phyloP scores from a whole-genome alignment of 1,140 invertebrate genomes.

The Temnothorax nylanderi region DNA sequence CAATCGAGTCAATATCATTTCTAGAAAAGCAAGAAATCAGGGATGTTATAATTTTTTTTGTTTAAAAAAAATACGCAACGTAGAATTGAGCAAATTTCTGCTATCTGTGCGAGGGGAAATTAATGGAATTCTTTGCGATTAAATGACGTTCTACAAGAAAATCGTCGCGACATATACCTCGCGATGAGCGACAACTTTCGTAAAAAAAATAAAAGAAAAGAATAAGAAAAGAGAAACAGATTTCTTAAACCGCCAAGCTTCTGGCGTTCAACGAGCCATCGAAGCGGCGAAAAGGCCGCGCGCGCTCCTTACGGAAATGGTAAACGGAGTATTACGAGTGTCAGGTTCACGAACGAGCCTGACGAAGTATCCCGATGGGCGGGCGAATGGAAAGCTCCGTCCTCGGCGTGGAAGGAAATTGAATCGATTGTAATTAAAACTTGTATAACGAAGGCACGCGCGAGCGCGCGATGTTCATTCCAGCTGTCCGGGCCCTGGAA shows the following conservation, averaged over 20 bases:
- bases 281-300: conserved; percentile 21
- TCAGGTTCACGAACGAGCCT: conserved; percentile 63
- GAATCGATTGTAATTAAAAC: conserved; percentile 73
- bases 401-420: conserved; percentile 60
- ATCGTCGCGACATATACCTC: background rate
- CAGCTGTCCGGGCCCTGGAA: conserved; percentile 19
- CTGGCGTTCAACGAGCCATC: conserved; percentile 11
- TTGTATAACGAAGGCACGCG: conserved; percentile 67
- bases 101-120: background rate
- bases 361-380: conserved; percentile 46
- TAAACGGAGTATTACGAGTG: conserved; percentile 55
- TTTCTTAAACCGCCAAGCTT: conserved; percentile 6
- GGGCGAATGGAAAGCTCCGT: conserved; percentile 38
- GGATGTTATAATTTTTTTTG: background rate
- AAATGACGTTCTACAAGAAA: background rate
- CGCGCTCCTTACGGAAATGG: background rate
- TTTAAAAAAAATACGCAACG: background rate
- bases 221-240: background rate
- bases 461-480: conserved; percentile 50
- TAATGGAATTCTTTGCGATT: conserved; percentile 7
- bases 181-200: background rate
- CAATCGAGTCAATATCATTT: too few species aligned
- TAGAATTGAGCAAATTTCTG: background rate
- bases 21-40: background rate
- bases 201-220: background rate